These are phyloP conservation scores for Prosopocoilus inquinatus DNA, from an alignment of 2,888 invertebrate genomes.

Conservation along the genomic window DNA sequence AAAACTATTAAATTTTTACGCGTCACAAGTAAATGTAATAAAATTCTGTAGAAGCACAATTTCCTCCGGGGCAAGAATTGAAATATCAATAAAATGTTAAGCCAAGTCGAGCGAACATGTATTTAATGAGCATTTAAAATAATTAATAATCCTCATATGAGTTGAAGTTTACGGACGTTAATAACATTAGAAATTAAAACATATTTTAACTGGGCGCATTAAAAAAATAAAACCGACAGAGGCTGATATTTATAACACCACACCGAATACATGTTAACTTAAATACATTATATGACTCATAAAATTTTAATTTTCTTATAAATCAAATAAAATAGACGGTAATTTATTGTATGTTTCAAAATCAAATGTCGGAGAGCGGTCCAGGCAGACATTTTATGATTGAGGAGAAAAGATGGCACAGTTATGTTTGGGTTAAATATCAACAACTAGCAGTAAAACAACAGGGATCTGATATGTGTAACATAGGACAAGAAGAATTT, in stretches of 20 bases:
- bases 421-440: conserved; percentile 29
- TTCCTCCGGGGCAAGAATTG: no score
- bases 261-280: conserved; percentile 8
- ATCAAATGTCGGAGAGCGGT: conserved; percentile 7
- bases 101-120: no score
- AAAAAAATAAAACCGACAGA: conserved; percentile 5
- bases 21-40: no score
- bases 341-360: conserved; percentile 22
- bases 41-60: no score
- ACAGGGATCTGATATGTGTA: conserved; percentile 35
- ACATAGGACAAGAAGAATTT: conserved; percentile 32
- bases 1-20: no score
- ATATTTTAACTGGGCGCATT: no score
- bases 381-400: conserved; percentile 26
- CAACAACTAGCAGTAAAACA: conserved; percentile 28
- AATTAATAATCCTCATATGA: no score
- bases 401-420: conserved; percentile 22
- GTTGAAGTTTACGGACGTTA: no score
- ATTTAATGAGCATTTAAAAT: no score
- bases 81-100: no score
- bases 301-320: conserved; percentile 25
- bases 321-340: conserved; percentile 18
- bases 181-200: no score
- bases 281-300: conserved; percentile 15
- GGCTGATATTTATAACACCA: conserved; percentile 13